A percentile compares a stretch with the other conserved stretches of the same genome.
Evolutionary conservation across 92 coral and sea anemone genomes (phyloP).

Genomic region (Zoanthus sociatus): DNA sequence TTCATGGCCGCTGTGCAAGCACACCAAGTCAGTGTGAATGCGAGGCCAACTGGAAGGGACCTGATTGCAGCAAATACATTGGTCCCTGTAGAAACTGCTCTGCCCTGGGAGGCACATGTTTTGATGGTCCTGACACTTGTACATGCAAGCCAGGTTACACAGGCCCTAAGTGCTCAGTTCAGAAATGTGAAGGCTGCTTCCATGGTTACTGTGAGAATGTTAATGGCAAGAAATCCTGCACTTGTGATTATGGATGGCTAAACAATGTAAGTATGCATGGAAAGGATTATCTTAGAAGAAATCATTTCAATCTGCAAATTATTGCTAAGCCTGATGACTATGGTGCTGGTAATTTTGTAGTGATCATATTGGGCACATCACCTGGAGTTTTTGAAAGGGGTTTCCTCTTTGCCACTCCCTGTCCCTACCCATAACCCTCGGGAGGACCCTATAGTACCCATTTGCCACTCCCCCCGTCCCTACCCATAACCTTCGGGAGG

Average conservation of each 20-base stretch:
- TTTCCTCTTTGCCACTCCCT: too few species aligned
- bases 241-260: slow-evolving; percentile 81
- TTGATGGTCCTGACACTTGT: slow-evolving; percentile 87
- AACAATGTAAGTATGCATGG: slow-evolving; percentile 33
- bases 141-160: slow-evolving; percentile 86
- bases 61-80: slow-evolving; percentile 70
- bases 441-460: too few species aligned
- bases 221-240: slow-evolving; percentile 60
- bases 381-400: too few species aligned
- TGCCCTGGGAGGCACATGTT: slow-evolving; percentile 81
- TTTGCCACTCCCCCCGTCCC: too few species aligned
- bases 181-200: slow-evolving; percentile 81
- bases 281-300: not conserved
- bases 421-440: too few species aligned
- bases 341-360: too few species aligned
- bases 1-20: slow-evolving; percentile 79
- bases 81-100: slow-evolving; percentile 85
- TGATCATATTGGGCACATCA: too few species aligned
- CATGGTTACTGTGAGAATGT: slow-evolving; percentile 71
- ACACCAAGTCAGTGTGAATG: slow-evolving; percentile 78
- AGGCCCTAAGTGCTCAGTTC: slow-evolving; percentile 84
- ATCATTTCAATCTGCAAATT: not conserved
- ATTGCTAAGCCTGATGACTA: not conserved
- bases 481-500: too few species aligned
- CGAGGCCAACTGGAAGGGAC: slow-evolving; percentile 73